Evolutionary conservation across 92 coral and sea anemone species (phyloP).

Genomic region (Palythoa heliodiscus): DNA sequence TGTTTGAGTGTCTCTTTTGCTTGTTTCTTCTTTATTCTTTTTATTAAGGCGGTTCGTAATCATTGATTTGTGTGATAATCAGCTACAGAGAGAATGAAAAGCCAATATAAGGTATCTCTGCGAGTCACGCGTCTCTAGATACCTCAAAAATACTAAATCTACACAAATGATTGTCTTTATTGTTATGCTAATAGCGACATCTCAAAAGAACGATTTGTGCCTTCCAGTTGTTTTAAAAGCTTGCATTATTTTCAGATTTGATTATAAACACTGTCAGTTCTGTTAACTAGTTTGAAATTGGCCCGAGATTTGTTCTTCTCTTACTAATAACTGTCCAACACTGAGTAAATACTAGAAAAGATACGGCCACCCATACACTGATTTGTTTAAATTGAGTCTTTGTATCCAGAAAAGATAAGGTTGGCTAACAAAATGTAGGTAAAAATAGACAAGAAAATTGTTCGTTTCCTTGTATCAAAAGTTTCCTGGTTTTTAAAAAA

Average conservation of each 20-base stretch:
- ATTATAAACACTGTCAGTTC: slow-evolving; percentile 6
- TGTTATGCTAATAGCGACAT: slow-evolving; percentile 34
- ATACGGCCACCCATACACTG: not conserved
- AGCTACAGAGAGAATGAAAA: not conserved
- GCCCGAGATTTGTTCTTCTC: slow-evolving; percentile 11
- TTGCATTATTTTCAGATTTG: slow-evolving; percentile 10
- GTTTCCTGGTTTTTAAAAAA: slow-evolving; percentile 19
- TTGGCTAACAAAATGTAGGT: not conserved
- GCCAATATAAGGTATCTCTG: slow-evolving; percentile 13
- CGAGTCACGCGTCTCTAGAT: slow-evolving; percentile 38
- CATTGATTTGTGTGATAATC: slow-evolving; percentile 24
- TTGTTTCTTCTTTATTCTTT: slow-evolving; percentile 6
- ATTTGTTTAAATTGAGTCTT: slow-evolving; percentile 37
- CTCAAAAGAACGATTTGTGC: slow-evolving; percentile 2
- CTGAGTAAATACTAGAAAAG: slow-evolving; percentile 25
- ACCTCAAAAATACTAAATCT: slow-evolving; percentile 5
- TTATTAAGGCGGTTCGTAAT: slow-evolving; percentile 26
- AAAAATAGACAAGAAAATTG: not conserved
- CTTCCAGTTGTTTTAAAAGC: slow-evolving; percentile 9
- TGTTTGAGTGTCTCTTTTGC: slow-evolving; percentile 40
- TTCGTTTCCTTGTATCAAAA: slow-evolving; percentile 31
- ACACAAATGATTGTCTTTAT: slow-evolving; percentile 11
- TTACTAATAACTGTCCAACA: not conserved
- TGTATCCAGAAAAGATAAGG: slow-evolving; percentile 30
- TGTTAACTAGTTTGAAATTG: slow-evolving; percentile 5